phyloP scores from a whole-genome alignment of 2,888 invertebrate species.

The Mylabris sibirica region DNA sequence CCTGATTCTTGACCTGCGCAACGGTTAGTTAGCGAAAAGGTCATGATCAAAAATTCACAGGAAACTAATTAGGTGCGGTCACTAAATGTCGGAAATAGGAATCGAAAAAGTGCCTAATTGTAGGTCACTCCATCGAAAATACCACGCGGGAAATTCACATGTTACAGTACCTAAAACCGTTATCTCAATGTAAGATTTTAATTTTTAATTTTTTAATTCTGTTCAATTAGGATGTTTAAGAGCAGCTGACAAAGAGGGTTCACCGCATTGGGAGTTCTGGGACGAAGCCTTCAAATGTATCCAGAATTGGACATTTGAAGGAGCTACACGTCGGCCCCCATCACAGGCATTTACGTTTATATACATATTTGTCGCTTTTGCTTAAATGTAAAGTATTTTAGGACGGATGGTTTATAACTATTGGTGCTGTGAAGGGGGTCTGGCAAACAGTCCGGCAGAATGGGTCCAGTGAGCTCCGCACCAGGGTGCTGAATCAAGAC shows the following conservation, averaged over 20 bases:
- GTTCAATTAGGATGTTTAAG: too few species aligned
- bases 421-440: slow-evolving; percentile 6
- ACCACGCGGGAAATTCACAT: too few species aligned
- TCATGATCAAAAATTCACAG: too few species aligned
- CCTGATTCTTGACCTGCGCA: too few species aligned
- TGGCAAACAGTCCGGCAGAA: not conserved
- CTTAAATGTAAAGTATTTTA: not conserved
- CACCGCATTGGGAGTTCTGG: not conserved
- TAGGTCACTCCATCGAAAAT: too few species aligned
- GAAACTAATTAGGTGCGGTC: too few species aligned
- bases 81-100: too few species aligned
- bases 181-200: too few species aligned
- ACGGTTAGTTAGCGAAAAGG: too few species aligned
- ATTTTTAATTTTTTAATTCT: too few species aligned
- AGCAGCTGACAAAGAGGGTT: not conserved
- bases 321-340: not conserved
- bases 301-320: not conserved
- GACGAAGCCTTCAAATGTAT: slow-evolving; percentile 4
- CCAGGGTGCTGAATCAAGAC: not conserved
- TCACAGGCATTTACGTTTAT: not conserved
- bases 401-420: slow-evolving; percentile 9
- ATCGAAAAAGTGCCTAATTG: too few species aligned
- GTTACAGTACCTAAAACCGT: too few species aligned
- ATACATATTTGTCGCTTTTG: not conserved
- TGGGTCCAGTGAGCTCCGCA: not conserved